Evolutionary conservation across 2,888 invertebrate species (phyloP).

Genomic region (Heliconius hortense): DNA sequence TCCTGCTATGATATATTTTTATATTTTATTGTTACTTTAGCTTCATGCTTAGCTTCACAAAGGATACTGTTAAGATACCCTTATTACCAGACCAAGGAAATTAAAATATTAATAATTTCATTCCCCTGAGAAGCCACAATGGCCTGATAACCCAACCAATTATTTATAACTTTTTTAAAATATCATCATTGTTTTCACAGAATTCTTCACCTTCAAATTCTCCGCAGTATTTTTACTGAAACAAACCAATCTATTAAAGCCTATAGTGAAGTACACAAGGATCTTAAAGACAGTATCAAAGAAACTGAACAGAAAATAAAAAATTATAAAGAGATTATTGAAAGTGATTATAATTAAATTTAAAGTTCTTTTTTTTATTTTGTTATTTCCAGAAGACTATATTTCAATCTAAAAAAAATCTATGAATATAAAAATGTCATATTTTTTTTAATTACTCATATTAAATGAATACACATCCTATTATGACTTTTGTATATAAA

Average conservation of each 20-base stretch:
- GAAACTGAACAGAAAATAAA: constrained; percentile 68
- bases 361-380: not conserved
- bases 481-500: not conserved
- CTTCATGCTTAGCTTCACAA: too few species aligned
- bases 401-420: not conserved
- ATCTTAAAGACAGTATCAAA: constrained; percentile 66
- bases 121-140: not conserved
- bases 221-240: constrained; percentile 72
- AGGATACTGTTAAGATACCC: too few species aligned
- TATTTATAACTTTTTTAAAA: not conserved
- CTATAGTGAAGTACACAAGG: constrained; percentile 71
- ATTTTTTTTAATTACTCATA: not conserved
- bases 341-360: constrained; percentile 53
- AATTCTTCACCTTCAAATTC: constrained; percentile 71
- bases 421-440: too few species aligned
- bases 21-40: too few species aligned
- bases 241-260: constrained; percentile 74
- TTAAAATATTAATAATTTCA: too few species aligned
- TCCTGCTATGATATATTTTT: too few species aligned
- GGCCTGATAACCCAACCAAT: not conserved
- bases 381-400: not conserved
- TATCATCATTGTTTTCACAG: constrained; percentile 49
- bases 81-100: too few species aligned
- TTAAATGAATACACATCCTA: not conserved
- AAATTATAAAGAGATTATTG: constrained; percentile 61